Evolutionary conservation across 2,113 vertebrate species (phyloP).

Genomic region (Chaetodon auriga): DNA sequence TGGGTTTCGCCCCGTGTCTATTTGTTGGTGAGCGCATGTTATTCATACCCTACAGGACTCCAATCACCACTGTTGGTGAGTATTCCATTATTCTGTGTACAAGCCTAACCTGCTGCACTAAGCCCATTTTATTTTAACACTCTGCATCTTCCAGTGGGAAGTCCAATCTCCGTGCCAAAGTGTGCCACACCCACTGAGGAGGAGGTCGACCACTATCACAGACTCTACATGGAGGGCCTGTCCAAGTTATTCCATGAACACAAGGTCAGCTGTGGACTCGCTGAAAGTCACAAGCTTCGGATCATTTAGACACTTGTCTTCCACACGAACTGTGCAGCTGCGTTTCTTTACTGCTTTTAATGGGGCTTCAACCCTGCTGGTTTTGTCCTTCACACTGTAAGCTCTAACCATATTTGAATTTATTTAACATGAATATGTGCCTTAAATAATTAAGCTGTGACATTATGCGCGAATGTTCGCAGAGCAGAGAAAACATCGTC

Average conservation of each 20-base stretch:
- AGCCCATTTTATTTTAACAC: neutral
- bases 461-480: neutral
- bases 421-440: slow-evolving; percentile 1
- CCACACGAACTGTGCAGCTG: neutral
- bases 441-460: no score
- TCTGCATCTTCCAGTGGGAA: slow-evolving; percentile 82
- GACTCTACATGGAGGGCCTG: slow-evolving; percentile 83
- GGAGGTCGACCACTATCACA: slow-evolving; percentile 85
- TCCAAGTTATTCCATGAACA: slow-evolving; percentile 85
- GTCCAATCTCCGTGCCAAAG: slow-evolving; percentile 83
- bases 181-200: slow-evolving; percentile 70
- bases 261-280: slow-evolving; percentile 85
- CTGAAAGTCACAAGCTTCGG: slow-evolving; percentile 77
- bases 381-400: neutral
- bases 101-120: neutral
- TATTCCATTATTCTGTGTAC: slow-evolving; percentile 13
- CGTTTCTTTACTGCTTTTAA: neutral
- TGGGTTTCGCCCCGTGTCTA: slow-evolving; percentile 86
- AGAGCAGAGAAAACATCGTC: neutral
- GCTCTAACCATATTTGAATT: neutral
- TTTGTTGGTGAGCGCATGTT: slow-evolving; percentile 82
- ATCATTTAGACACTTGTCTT: slow-evolving; percentile 75
- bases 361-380: neutral
- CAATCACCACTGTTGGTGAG: slow-evolving; percentile 89
- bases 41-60: slow-evolving; percentile 81